Evolutionary conservation across 2,797 vertebrate species (phyloP).

Genomic region (Perodicticus potto): DNA sequence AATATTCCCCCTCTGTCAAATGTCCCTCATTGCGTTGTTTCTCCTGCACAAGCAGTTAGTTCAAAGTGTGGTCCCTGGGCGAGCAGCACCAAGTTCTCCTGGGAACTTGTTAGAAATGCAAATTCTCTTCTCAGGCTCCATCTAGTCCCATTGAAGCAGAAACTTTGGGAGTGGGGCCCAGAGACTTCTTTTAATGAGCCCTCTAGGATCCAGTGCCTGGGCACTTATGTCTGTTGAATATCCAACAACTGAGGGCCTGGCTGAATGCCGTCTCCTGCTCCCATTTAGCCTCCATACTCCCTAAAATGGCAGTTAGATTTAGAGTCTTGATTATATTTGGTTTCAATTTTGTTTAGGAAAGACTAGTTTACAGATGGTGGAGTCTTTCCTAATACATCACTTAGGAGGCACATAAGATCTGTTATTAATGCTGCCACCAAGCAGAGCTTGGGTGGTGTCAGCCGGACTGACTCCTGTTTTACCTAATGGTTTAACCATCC

Average conservation of each 20-base stretch:
- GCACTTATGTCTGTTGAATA: not conserved
- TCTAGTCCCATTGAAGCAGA: not conserved
- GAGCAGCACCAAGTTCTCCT: not conserved
- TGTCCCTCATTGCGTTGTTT: not conserved
- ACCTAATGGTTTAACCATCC: not conserved
- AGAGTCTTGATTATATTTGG: not conserved
- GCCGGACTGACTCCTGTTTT: not conserved
- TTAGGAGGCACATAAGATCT: not conserved
- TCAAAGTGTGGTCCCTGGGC: not conserved
- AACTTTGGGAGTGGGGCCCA: not conserved
- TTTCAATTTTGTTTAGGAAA: not conserved
- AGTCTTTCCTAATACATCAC: not conserved
- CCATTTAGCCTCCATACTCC: not conserved
- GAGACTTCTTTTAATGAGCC: not conserved
- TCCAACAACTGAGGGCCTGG: not conserved
- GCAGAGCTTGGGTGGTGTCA: accelerated
- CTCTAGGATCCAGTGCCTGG: not conserved
- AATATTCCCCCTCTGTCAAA: not conserved
- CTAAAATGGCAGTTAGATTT: not conserved
- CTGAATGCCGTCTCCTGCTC: not conserved
- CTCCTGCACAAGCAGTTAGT: not conserved
- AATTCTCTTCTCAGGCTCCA: not conserved
- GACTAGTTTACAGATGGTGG: not conserved
- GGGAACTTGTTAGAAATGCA: not conserved
- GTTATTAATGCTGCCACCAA: not conserved